Conservation (phyloP, 35 echinoderm and acorn worm species). For the Ophiothrix spiculata region DNA sequence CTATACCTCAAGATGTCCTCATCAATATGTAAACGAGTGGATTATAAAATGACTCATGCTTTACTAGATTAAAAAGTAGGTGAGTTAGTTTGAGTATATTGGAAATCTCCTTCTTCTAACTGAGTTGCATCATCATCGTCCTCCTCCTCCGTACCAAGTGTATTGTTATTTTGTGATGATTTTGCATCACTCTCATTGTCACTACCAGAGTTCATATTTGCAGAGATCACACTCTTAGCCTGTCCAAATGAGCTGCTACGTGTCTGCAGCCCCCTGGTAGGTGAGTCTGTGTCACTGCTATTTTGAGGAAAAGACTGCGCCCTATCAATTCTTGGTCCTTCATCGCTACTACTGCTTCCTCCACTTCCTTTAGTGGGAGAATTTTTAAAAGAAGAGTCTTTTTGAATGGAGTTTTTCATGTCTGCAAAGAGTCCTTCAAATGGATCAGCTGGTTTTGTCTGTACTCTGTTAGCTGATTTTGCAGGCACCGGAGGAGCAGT, state of each 20-base stretch:
- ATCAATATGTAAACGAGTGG: too few relatives aligned
- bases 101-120: background rate
- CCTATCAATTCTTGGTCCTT: background rate
- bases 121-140: slow-evolving; percentile 15
- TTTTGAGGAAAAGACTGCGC: background rate
- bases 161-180: background rate
- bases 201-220: background rate
- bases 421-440: slow-evolving; percentile 52
- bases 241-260: background rate
- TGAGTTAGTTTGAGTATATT: background rate
- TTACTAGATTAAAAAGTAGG: background rate
- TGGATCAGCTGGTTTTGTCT: slow-evolving; percentile 24
- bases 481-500: background rate
- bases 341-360: background rate
- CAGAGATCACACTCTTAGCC: background rate
- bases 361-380: background rate
- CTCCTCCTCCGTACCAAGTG: background rate
- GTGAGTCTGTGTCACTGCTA: too few relatives aligned
- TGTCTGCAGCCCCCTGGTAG: background rate
- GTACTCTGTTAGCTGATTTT: background rate
- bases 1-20: too few relatives aligned
- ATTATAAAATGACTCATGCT: too few relatives aligned
- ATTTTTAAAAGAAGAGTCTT: slow-evolving; percentile 12
- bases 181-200: background rate
- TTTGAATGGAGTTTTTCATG: slow-evolving; percentile 46